Evolutionary conservation across 2,113 vertebrate genomes (phyloP).

Genomic region (Deroptyus accipitrinus): DNA sequence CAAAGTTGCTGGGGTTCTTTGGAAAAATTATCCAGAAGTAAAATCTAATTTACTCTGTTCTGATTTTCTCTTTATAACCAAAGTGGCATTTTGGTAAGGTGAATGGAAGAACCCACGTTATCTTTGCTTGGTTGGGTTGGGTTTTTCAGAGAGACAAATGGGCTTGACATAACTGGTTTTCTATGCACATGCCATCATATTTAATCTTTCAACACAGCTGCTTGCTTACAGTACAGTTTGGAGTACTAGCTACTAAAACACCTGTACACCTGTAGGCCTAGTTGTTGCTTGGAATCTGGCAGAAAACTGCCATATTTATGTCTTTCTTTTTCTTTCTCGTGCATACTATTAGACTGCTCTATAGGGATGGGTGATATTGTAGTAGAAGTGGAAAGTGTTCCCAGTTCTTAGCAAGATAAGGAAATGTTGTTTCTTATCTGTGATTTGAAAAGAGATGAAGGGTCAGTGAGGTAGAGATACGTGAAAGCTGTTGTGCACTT

Average conservation of each 20-base stretch:
- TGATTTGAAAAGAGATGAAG: conserved; percentile 35
- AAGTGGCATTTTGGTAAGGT: conserved; percentile 11
- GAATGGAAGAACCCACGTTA: not conserved
- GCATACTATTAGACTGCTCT: not conserved
- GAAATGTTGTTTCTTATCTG: conserved; percentile 46
- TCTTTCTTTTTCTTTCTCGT: not conserved
- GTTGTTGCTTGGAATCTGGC: not conserved
- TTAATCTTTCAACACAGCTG: conserved; percentile 4
- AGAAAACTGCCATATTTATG: not conserved
- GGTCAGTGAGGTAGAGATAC: conserved; percentile 15
- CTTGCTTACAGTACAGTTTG: not conserved
- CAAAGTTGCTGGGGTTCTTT: not conserved
- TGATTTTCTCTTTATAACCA: not conserved
- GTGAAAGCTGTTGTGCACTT: not conserved
- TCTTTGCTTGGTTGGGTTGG: not conserved
- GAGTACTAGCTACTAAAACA: not conserved
- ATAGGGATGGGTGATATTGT: not conserved
- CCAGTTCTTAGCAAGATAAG: conserved; percentile 37
- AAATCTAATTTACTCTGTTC: not conserved
- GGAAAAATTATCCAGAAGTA: not conserved
- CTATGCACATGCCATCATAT: not conserved
- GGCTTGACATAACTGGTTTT: conserved; percentile 4
- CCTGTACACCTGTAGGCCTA: not conserved
- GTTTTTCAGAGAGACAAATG: not conserved
- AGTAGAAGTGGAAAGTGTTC: conserved; percentile 7